These are phyloP conservation scores for Coregonus clupeaformis DNA, from an alignment of 2,113 vertebrate genomes.

Conservation along the genomic window DNA sequence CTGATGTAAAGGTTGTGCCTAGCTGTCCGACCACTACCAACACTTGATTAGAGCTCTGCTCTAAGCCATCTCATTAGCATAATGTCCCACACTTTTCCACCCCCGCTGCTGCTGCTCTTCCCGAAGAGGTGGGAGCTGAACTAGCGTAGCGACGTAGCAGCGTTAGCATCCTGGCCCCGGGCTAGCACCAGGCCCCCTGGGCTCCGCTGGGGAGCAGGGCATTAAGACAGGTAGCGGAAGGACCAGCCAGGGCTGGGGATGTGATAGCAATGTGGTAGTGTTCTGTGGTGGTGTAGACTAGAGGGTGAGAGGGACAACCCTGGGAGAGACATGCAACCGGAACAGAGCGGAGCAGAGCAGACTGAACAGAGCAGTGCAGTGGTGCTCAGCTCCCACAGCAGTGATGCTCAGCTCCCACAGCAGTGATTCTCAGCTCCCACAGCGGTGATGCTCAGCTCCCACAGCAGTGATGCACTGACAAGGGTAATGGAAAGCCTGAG, in stretches of 20 bases:
- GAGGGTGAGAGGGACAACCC: background rate
- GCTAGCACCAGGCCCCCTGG: background rate
- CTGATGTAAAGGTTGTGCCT: background rate
- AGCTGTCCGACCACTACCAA: slow-evolving; percentile 6
- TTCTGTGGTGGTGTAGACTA: background rate
- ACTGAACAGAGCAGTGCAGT: background rate
- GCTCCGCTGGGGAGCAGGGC: background rate
- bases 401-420: too few species aligned
- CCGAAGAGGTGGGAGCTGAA: background rate
- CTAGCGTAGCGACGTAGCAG: slow-evolving; percentile 4
- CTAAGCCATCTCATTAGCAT: slow-evolving; percentile 30
- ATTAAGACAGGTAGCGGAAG: background rate
- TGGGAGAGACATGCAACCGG: background rate
- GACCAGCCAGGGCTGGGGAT: background rate
- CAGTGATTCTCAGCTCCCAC: too few species aligned
- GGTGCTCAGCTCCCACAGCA: background rate
- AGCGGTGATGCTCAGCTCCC: too few species aligned
- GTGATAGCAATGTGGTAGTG: slow-evolving; percentile 1
- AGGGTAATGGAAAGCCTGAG: background rate
- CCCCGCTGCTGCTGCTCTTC: background rate
- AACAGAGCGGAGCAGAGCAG: background rate
- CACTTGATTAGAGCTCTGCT: slow-evolving; percentile 27
- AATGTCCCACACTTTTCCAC: slow-evolving; percentile 10
- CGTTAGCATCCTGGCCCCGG: slow-evolving; percentile 3
- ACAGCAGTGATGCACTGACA: background rate